Evolutionary conservation across 2,113 vertebrate species (phyloP).

Genomic region (Cercocebus atys): DNA sequence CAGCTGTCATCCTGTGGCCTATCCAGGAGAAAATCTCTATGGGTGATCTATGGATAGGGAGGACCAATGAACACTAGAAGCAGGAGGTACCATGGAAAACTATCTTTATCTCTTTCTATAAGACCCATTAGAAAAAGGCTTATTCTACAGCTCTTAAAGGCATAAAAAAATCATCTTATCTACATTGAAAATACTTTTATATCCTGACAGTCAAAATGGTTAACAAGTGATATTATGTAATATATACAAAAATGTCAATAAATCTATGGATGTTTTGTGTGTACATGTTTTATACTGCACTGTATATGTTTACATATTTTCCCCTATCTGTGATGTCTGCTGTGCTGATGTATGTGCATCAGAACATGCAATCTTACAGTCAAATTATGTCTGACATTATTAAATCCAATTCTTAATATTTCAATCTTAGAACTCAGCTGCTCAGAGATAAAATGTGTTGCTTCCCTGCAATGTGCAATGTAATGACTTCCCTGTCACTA

Average conservation of each 20-base stretch:
- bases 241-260: background rate
- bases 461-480: background rate
- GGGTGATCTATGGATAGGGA: background rate
- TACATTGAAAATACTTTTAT: background rate
- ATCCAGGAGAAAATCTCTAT: background rate
- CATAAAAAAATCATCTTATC: background rate
- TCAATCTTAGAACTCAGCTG: background rate
- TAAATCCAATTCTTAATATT: background rate
- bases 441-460: background rate
- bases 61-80: background rate
- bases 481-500: constrained; percentile 56
- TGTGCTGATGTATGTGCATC: background rate
- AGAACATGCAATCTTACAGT: background rate
- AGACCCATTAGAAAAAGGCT: background rate
- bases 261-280: background rate
- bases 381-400: background rate
- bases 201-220: background rate
- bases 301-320: background rate
- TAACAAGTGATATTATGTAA: background rate
- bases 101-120: background rate
- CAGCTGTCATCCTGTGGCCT: background rate
- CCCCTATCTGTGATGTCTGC: background rate
- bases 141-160: background rate
- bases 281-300: background rate
- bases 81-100: background rate